phyloP scores from a whole-genome alignment of 2,797 vertebrate species.

The Scarus forsteni region DNA sequence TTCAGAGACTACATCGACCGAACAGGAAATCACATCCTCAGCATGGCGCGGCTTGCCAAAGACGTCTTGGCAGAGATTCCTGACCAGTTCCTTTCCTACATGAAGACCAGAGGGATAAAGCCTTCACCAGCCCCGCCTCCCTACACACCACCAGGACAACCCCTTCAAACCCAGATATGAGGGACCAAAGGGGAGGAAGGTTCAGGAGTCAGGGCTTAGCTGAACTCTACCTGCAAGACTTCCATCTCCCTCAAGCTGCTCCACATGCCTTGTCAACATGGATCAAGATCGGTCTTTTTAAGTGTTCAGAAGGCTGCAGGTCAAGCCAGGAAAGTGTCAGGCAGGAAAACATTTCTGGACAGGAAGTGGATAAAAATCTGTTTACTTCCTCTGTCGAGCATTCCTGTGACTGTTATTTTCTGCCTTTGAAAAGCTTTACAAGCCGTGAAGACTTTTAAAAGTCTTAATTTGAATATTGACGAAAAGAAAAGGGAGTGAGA shows the following conservation, averaged over 20 bases:
- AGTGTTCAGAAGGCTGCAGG: slow-evolving; percentile 72
- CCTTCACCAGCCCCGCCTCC: slow-evolving; percentile 94
- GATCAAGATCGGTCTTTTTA: slow-evolving; percentile 59
- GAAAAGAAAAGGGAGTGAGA: slow-evolving; percentile 2
- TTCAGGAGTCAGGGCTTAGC: slow-evolving; percentile 34
- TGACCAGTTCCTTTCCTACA: slow-evolving; percentile 98
- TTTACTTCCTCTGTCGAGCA: slow-evolving; percentile 83
- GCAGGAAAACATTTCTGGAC: slow-evolving; percentile 22
- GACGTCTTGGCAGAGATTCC: slow-evolving; percentile 97
- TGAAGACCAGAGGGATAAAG: slow-evolving; percentile 96
- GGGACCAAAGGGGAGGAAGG: background rate
- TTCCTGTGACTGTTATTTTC: slow-evolving; percentile 70
- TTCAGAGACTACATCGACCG: slow-evolving; percentile 97
- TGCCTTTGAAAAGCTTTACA: slow-evolving; percentile 53
- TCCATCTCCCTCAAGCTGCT: slow-evolving; percentile 70
- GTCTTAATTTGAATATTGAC: slow-evolving; percentile 19
- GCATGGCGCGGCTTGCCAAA: slow-evolving; percentile 96
- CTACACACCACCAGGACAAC: slow-evolving; percentile 90
- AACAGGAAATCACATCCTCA: slow-evolving; percentile 94
- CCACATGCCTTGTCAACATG: slow-evolving; percentile 57
- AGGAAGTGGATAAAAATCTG: slow-evolving; percentile 74
- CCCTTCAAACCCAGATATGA: slow-evolving; percentile 96
- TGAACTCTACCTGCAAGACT: slow-evolving; percentile 51
- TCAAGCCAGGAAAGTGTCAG: slow-evolving; percentile 31
- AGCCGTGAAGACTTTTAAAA: slow-evolving; percentile 27